Percentiles rank a stretch among this genome's conserved stretches.
Conservation (phyloP, 2,113 vertebrate species). For the Sprattus sprattus region DNA sequence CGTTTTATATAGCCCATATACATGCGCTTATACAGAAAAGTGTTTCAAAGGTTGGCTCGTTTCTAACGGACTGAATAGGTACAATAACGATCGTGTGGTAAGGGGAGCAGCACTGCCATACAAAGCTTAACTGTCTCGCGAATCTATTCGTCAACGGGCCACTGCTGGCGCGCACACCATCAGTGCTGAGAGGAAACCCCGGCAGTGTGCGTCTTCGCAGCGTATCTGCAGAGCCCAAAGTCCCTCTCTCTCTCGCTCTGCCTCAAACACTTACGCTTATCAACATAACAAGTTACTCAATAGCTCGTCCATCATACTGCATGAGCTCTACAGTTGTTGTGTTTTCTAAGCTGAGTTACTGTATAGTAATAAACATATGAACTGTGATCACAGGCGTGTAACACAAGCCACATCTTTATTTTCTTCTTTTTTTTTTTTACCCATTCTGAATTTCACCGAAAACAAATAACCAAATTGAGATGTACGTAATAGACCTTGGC, state of each 20-base stretch:
- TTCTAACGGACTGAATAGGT: neutral
- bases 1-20: neutral
- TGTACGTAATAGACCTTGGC: neutral
- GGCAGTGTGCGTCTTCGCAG: slow-evolving; percentile 2
- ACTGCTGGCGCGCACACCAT: neutral
- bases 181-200: slow-evolving; percentile 6
- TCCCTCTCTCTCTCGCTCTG: slow-evolving; percentile 23
- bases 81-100: neutral
- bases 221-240: neutral
- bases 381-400: neutral
- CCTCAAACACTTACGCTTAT: neutral
- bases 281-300: slow-evolving; percentile 1
- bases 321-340: neutral
- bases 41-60: neutral
- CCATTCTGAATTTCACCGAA: neutral
- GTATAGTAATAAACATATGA: neutral
- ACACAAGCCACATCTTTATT: neutral
- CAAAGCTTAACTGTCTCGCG: neutral
- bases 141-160: neutral
- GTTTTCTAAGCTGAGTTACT: neutral
- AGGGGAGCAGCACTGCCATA: neutral
- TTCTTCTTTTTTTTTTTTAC: neutral
- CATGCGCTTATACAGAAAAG: neutral
- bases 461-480: neutral
- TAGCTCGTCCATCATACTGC: neutral